These are phyloP conservation scores for Caprella mutica DNA, from an alignment of 2,888 invertebrate species.

Conservation along the genomic window DNA sequence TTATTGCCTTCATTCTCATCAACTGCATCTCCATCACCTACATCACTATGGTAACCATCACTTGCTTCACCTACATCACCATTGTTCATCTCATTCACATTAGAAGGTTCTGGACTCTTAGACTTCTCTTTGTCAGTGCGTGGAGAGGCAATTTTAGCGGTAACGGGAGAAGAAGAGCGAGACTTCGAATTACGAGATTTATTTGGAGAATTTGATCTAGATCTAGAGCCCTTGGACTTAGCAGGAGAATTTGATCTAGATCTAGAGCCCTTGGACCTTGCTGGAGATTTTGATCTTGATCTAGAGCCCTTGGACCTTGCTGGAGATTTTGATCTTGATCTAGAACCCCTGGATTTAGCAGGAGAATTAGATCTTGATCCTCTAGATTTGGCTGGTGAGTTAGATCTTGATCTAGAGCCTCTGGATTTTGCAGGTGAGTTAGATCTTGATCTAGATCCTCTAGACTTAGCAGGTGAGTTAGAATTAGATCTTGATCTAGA, in stretches of 20 bases:
- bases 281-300: not conserved
- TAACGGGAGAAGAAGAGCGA: not conserved
- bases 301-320: not conserved
- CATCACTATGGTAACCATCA: not conserved
- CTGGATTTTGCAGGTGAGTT: not conserved
- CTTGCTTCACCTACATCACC: not conserved
- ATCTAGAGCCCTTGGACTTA: too few relatives aligned
- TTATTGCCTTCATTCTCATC: constrained; percentile 4
- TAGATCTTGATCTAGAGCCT: not conserved
- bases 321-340: not conserved
- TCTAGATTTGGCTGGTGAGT: constrained; percentile 1
- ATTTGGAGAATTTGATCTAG: not conserved
- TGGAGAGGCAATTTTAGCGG: not conserved
- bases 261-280: not conserved
- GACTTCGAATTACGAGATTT: not conserved
- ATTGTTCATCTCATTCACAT: not conserved
- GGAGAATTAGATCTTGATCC: not conserved
- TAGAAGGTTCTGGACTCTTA: too few relatives aligned
- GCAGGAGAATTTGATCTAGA: not conserved
- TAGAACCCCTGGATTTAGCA: not conserved
- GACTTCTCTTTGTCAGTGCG: constrained; percentile 11
- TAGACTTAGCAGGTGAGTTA: not conserved
- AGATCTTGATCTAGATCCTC: not conserved
- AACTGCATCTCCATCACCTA: not conserved
- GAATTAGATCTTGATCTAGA: not conserved